Evolutionary conservation across 2,888 invertebrate species (phyloP).

Genomic region (Caenorhabditis afra): DNA sequence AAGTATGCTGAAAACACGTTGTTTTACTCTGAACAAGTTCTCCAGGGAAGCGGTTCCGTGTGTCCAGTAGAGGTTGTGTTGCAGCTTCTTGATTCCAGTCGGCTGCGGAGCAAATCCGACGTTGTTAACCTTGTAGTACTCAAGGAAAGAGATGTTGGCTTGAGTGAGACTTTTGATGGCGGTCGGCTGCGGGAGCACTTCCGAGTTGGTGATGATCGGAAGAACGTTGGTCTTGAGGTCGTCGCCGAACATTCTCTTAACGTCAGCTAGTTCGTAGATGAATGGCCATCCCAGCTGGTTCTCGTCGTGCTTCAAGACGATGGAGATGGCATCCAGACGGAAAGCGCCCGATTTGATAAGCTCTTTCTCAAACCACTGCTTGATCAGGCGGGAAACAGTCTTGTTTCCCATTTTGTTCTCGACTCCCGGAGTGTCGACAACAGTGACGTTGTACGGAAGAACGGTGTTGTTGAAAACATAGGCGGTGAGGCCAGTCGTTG

Average conservation of each 20-base stretch:
- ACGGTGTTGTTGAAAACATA: conserved; percentile 77
- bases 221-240: conserved; percentile 76
- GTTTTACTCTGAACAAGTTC: conserved; percentile 67
- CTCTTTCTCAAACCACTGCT: conserved; percentile 74
- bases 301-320: conserved; percentile 71
- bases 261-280: conserved; percentile 73
- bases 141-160: conserved; percentile 75
- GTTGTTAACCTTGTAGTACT: conserved; percentile 78
- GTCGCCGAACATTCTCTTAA: conserved; percentile 76
- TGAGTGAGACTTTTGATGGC: conserved; percentile 72
- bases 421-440: conserved; percentile 77
- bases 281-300: conserved; percentile 73
- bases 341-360: conserved; percentile 70
- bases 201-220: conserved; percentile 74
- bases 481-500: conserved; percentile 70
- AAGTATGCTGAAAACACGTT: not conserved
- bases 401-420: conserved; percentile 68
- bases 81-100: conserved; percentile 66
- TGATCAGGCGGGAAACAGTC: conserved; percentile 70
- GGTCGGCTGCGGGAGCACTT: conserved; percentile 75
- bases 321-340: conserved; percentile 75
- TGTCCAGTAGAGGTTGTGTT: conserved; percentile 74
- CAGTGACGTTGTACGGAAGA: conserved; percentile 72
- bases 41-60: conserved; percentile 73
- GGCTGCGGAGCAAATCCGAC: conserved; percentile 68